Evolutionary conservation across 2,888 invertebrate species (phyloP).

Genomic region (Eurois occulta): DNA sequence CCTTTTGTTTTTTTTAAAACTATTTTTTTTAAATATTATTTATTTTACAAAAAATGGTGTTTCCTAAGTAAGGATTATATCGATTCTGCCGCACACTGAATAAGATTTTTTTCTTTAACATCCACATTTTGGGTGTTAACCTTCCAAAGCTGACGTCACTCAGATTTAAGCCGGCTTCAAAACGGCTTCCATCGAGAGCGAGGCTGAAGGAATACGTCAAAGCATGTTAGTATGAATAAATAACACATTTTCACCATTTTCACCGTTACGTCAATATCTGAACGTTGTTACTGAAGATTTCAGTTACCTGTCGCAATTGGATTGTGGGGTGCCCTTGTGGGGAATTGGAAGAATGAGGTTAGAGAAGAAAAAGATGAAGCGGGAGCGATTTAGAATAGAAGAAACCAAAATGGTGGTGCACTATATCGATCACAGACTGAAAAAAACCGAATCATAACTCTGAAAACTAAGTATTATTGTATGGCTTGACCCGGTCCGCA

Average conservation of each 20-base stretch:
- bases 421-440: not conserved
- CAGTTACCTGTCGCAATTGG: constrained; percentile 62
- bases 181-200: constrained; percentile 20
- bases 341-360: constrained; percentile 19
- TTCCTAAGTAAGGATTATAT: not conserved
- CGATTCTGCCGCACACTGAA: not conserved
- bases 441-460: not conserved
- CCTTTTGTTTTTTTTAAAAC: too few species aligned
- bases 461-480: not conserved
- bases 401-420: not conserved
- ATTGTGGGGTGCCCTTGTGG: constrained; percentile 58
- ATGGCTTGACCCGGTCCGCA: not conserved
- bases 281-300: constrained; percentile 58
- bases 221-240: constrained; percentile 42
- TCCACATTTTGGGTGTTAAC: constrained; percentile 16
- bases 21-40: too few species aligned
- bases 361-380: not conserved
- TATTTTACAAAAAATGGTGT: not conserved
- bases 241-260: constrained; percentile 49
- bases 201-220: constrained; percentile 30
- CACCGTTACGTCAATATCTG: constrained; percentile 41
- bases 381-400: constrained; percentile 13
- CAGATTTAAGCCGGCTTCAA: constrained; percentile 34
- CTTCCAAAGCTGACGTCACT: constrained; percentile 42
- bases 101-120: constrained; percentile 1